Conservation (phyloP, 2,888 invertebrate genomes). For the Ceratothoa steindachneri region DNA sequence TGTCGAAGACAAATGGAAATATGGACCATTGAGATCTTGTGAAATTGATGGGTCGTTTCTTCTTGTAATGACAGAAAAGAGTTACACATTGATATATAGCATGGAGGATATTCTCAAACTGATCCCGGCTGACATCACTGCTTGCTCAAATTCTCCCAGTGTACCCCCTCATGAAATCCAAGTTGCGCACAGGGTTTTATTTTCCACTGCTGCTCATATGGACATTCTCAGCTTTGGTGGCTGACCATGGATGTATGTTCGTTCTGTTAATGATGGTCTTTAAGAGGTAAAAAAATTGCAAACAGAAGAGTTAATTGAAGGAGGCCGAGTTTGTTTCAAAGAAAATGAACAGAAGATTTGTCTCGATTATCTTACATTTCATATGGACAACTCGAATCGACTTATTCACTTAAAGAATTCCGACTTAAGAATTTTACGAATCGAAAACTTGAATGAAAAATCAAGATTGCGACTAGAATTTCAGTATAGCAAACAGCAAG, state of each 20-base stretch:
- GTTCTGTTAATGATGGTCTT: conserved; percentile 24
- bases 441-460: neutral
- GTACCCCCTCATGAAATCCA: neutral
- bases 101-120: conserved; percentile 31
- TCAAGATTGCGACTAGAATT: neutral
- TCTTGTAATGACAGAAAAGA: conserved; percentile 33
- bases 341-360: conserved; percentile 21
- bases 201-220: conserved; percentile 27
- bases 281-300: conserved; percentile 25
- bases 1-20: conserved; percentile 16
- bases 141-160: neutral
- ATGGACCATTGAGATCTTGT: conserved; percentile 29
- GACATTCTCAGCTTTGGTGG: conserved; percentile 33
- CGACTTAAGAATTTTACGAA: conserved; percentile 17
- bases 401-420: conserved; percentile 27
- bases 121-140: neutral
- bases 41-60: conserved; percentile 35
- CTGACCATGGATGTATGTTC: conserved; percentile 32
- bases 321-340: conserved; percentile 24
- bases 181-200: conserved; percentile 23
- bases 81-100: conserved; percentile 28
- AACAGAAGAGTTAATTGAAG: conserved; percentile 12
- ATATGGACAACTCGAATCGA: conserved; percentile 32
- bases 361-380: conserved; percentile 35
- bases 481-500: neutral